Evolutionary conservation across 2,113 vertebrate species (phyloP).

Genomic region (Ahaetulla prasina): DNA sequence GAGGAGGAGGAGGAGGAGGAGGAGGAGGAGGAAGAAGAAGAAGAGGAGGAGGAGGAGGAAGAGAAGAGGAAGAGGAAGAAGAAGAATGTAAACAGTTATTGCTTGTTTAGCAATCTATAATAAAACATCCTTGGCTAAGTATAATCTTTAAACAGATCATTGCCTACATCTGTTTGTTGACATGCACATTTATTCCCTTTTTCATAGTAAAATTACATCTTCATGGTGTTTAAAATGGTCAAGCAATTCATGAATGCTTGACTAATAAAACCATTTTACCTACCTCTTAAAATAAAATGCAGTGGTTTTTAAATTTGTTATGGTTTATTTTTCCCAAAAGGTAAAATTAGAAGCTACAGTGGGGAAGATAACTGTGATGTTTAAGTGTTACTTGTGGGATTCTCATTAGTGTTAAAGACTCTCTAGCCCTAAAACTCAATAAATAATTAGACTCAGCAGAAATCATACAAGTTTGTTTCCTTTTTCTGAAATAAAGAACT

Average conservation of each 20-base stretch:
- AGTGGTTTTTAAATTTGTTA: background rate
- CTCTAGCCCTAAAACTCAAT: background rate
- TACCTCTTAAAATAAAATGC: background rate
- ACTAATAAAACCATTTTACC: background rate
- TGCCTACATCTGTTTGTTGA: background rate
- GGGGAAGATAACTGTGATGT: background rate
- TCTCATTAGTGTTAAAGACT: background rate
- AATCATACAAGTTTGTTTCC: background rate
- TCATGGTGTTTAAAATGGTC: background rate
- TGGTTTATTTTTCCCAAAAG: background rate
- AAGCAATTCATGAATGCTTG: background rate
- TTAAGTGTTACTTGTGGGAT: background rate
- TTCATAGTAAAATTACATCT: background rate
- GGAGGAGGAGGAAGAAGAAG: no score
- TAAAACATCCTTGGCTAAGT: background rate
- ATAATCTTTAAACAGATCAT: background rate
- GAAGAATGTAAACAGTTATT: background rate
- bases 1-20: no score
- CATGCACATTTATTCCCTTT: background rate
- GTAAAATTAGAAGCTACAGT: background rate
- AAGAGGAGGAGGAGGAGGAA: no score
- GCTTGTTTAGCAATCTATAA: background rate
- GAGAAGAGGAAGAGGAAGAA: no score
- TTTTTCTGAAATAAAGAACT: background rate
- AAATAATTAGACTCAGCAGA: background rate